Percentiles rank a stretch among this genome's conserved stretches.
These are phyloP conservation scores for Catagonus wagneri DNA, from an alignment of 2,113 vertebrate genomes.

Conservation along the genomic window DNA sequence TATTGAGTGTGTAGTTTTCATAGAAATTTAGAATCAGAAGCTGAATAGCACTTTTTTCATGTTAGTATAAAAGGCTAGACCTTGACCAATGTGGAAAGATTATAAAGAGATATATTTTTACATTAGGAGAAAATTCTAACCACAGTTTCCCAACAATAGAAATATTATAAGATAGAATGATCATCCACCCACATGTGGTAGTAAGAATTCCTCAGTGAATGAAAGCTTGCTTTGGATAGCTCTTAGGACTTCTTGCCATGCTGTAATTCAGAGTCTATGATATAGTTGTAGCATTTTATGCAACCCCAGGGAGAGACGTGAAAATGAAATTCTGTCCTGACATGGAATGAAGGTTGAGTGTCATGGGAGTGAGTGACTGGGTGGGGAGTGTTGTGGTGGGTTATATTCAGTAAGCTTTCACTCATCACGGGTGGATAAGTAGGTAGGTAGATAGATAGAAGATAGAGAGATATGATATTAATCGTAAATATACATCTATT, in stretches of 20 bases:
- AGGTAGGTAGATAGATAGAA: background rate
- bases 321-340: conserved; percentile 2
- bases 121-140: conserved; percentile 28
- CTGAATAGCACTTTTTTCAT: conserved; percentile 8
- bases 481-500: background rate
- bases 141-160: background rate
- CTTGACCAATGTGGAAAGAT: background rate
- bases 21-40: conserved; percentile 47
- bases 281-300: background rate
- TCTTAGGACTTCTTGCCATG: background rate
- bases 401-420: background rate
- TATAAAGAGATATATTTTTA: conserved; percentile 4
- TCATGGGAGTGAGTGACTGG: background rate
- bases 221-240: conserved; percentile 14
- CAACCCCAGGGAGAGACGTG: background rate
- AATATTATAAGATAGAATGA: background rate
- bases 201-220: background rate
- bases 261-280: background rate
- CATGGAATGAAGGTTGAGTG: background rate
- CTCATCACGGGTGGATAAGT: background rate
- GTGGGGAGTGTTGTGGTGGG: accelerated
- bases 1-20: background rate
- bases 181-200: background rate
- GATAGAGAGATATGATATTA: background rate
- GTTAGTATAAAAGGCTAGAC: background rate